Evolutionary conservation across 2,113 vertebrate genomes (phyloP).

Genomic region (Hiodon tergisus): DNA sequence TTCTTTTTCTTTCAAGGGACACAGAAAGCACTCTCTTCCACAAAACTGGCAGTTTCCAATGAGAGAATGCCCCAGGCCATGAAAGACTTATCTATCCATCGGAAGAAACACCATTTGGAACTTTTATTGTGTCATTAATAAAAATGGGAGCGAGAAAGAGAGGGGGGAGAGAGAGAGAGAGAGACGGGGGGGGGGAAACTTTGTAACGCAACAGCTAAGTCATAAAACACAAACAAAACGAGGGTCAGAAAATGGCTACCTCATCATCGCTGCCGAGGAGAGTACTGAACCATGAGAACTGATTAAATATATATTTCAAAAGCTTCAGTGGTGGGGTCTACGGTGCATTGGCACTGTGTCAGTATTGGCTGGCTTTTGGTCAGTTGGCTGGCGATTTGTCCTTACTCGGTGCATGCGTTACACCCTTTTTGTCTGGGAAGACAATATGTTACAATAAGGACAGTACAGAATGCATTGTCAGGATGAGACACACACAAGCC

Average conservation of each 20-base stretch:
- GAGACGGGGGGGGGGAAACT: conserved; percentile 22
- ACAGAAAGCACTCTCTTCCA: conserved; percentile 1
- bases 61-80: conserved; percentile 6
- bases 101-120: conserved; percentile 34
- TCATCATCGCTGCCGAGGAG: conserved; percentile 25
- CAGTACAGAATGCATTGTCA: not conserved
- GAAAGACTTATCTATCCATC: conserved; percentile 26
- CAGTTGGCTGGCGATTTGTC: no score
- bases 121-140: conserved; percentile 38
- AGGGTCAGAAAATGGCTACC: conserved; percentile 30
- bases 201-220: conserved; percentile 26
- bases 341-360: not conserved
- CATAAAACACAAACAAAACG: conserved; percentile 31
- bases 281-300: conserved; percentile 30
- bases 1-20: not conserved
- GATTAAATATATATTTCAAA: conserved; percentile 31
- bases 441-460: not conserved
- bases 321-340: conserved; percentile 5
- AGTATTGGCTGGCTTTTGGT: no score
- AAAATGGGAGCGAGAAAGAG: not conserved
- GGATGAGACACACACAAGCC: not conserved
- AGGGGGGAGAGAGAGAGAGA: not conserved
- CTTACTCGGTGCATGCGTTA: no score
- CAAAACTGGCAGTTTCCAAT: conserved; percentile 18
- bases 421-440: not conserved